phyloP scores from a whole-genome alignment of 1,140 invertebrate species.

The Orchestia grillus region DNA sequence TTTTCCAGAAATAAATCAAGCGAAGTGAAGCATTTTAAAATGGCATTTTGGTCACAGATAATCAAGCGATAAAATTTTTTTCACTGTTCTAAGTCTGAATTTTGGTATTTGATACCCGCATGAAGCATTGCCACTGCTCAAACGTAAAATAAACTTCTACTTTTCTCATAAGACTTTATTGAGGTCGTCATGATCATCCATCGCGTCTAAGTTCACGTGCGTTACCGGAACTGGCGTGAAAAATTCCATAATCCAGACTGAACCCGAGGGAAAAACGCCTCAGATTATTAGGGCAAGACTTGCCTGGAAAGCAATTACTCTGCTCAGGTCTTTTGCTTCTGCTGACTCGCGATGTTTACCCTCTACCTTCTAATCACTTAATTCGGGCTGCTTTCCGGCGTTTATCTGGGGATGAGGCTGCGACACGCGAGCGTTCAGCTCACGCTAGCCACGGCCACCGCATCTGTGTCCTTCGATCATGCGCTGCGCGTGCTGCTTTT shows the following conservation, averaged over 20 bases:
- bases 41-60: neutral
- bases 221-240: neutral
- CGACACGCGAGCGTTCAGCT: constrained; percentile 19
- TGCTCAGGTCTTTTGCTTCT: constrained; percentile 40
- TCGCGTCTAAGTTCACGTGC: neutral
- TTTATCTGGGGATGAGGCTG: constrained; percentile 41
- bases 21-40: neutral
- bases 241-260: constrained; percentile 23
- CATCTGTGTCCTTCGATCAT: neutral
- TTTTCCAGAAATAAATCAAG: neutral
- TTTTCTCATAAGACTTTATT: neutral
- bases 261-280: neutral
- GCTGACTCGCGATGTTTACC: constrained; percentile 49
- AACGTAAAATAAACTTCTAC: neutral
- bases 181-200: neutral
- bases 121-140: neutral
- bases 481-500: neutral
- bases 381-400: constrained; percentile 47
- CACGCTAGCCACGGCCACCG: neutral
- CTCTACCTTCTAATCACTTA: constrained; percentile 52
- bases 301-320: constrained; percentile 38
- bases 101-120: neutral
- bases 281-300: constrained; percentile 39
- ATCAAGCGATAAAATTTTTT: neutral
- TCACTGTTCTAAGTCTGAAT: neutral